Base-by-base conservation (phyloP, 2,888 invertebrate genomes). In the Erpobdella octoculata region DNA sequence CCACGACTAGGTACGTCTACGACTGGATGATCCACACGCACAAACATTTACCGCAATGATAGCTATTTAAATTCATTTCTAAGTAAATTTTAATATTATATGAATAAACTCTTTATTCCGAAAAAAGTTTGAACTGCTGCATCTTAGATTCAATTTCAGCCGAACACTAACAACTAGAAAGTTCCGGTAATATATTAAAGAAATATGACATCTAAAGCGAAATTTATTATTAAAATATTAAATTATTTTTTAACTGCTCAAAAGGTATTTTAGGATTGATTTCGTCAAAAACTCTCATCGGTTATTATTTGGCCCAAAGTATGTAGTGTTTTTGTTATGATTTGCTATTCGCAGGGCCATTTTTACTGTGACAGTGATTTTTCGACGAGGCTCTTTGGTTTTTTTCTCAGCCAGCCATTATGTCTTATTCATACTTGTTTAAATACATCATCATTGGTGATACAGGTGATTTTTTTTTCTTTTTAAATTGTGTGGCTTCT, bases 391-490 rank as follows among this genome's bases (percentile, higher is more conserved):
- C 58, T 48, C 12, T 33, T 9, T 15, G 28, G 12, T 48, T 25
- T 33, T 35, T 8, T 25, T 37, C 21, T n/a, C 21, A 21, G n/a
- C 9, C 21, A 8, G 37, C 1, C 21, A 72, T 61, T 58, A 77
- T 77, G 77, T 77, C 77, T 38, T 77, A 77, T 71, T 76, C 77
- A 37, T 77, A 77, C 71, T 71, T 77, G 58, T 77, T 77, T 70
- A 77, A 77, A 72, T 77, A 77, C 69, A 77, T 77, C 58, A 77
- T 77, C 64, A 77, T 77, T 61, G 77, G 77, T 31, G 77, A 77
- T 70, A 77, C 77, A 70, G 77, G 77, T 77, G 70, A 53, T 37
- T 18, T 35, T 18, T 28, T 68, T 25, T 25, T 6, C 18, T 65
- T 35, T 37, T 5, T 18, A 15, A 18, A 18, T 70, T 8, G 12